These are phyloP conservation scores for Metacarcinus magister DNA, from an alignment of 2,888 invertebrate genomes.

Conservation along the genomic window DNA sequence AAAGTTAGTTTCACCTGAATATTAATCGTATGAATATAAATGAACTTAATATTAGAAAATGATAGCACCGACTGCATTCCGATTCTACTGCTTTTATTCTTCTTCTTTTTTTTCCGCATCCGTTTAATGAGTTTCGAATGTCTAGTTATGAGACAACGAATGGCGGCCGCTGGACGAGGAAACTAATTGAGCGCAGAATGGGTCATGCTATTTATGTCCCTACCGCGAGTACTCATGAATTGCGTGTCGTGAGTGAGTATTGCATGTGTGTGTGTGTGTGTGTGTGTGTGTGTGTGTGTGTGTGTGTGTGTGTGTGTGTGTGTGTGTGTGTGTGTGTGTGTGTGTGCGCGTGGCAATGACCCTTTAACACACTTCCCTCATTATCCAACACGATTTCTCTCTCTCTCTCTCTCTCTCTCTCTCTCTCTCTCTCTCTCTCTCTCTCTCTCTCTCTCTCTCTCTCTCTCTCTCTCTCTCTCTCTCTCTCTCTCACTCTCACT, in stretches of 20 bases:
- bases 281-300: not conserved
- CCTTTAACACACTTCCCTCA: too few species aligned
- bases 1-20: constrained; percentile 7
- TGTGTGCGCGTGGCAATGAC: too few species aligned
- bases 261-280: not conserved
- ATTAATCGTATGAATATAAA: not conserved
- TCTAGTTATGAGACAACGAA: not conserved
- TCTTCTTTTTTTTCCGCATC: not conserved
- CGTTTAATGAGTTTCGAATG: constrained; percentile 17
- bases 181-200: not conserved
- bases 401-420: not conserved
- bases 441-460: not conserved
- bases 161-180: not conserved
- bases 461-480: too few species aligned
- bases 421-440: not conserved
- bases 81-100: not conserved
- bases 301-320: too few species aligned
- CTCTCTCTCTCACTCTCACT: too few species aligned
- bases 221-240: not conserved
- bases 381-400: too few species aligned
- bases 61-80: not conserved
- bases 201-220: not conserved
- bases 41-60: not conserved
- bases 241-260: not conserved
- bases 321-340: too few species aligned